Percentiles rank a stretch among this genome's conserved stretches.
These are phyloP conservation scores for Aleadryas rufinucha DNA, from an alignment of 2,113 vertebrate genomes.

Conservation along the genomic window DNA sequence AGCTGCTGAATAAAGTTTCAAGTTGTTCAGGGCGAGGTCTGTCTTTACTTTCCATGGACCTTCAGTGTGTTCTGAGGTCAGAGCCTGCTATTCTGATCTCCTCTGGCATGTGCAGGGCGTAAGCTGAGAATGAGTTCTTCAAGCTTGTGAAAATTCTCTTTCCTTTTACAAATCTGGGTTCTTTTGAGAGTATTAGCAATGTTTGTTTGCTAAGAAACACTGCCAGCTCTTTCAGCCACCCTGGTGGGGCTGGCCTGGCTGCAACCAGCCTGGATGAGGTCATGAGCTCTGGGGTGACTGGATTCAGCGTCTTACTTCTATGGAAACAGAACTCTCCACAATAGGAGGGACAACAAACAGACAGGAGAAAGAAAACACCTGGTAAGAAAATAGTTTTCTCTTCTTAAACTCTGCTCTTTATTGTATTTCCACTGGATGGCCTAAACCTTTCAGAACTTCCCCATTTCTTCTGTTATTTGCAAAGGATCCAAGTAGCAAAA, in stretches of 20 bases:
- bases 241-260: background rate
- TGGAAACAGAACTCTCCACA: background rate
- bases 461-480: background rate
- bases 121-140: background rate
- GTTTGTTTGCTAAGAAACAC: background rate
- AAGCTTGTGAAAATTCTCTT: background rate
- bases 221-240: background rate
- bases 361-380: background rate
- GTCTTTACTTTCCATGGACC: background rate
- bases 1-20: background rate
- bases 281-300: background rate
- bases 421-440: background rate
- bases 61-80: background rate
- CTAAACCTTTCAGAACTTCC: background rate
- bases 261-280: background rate
- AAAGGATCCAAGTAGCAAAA: background rate
- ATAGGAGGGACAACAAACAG: background rate
- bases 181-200: background rate
- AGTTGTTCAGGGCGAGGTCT: background rate
- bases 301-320: background rate
- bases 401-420: background rate
- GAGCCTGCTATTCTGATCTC: background rate
- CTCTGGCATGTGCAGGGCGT: fast-evolving
- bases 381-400: background rate
- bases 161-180: background rate